These are phyloP conservation scores for Scelioninae gen. 2 DNA, from an alignment of 2,888 invertebrate genomes.

Conservation along the genomic window DNA sequence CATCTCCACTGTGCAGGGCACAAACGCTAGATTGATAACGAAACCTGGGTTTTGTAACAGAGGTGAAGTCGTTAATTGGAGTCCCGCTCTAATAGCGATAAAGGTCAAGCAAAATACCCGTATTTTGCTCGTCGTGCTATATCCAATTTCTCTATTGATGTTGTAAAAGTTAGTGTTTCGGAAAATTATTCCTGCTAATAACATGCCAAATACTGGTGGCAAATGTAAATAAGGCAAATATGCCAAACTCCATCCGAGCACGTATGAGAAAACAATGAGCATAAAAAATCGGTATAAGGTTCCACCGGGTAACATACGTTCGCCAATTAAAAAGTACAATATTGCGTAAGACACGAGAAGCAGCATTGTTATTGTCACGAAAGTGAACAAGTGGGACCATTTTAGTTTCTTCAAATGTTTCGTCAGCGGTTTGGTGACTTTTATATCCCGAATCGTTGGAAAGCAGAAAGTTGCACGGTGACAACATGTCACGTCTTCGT, in stretches of 20 bases:
- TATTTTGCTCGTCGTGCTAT: conserved; percentile 63
- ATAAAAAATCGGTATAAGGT: conserved; percentile 65
- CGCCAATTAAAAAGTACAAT: conserved; percentile 66
- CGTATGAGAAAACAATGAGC: conserved; percentile 65
- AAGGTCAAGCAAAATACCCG: conserved; percentile 70
- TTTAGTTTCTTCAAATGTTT: conserved; percentile 59
- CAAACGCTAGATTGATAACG: conserved; percentile 65
- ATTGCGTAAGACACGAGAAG: conserved; percentile 62
- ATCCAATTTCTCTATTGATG: conserved; percentile 67
- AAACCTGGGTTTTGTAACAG: conserved; percentile 65
- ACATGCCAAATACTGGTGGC: conserved; percentile 81
- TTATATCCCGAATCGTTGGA: conserved; percentile 63
- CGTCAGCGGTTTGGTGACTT: conserved; percentile 63
- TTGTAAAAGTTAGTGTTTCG: conserved; percentile 63
- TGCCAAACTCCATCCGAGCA: conserved; percentile 68
- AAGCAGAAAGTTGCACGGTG: conserved; percentile 65
- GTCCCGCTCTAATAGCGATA: conserved; percentile 70
- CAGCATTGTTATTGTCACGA: conserved; percentile 58
- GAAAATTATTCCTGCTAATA: conserved; percentile 78
- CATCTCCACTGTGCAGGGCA: conserved; percentile 70
- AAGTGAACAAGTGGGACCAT: conserved; percentile 67
- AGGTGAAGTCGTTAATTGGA: conserved; percentile 69
- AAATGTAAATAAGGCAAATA: conserved; percentile 69
- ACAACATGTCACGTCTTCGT: conserved; percentile 66
- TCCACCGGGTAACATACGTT: conserved; percentile 67